These are phyloP conservation scores for Rhabdomys dilectus DNA, from an alignment of 2,113 vertebrate species.

Conservation along the genomic window DNA sequence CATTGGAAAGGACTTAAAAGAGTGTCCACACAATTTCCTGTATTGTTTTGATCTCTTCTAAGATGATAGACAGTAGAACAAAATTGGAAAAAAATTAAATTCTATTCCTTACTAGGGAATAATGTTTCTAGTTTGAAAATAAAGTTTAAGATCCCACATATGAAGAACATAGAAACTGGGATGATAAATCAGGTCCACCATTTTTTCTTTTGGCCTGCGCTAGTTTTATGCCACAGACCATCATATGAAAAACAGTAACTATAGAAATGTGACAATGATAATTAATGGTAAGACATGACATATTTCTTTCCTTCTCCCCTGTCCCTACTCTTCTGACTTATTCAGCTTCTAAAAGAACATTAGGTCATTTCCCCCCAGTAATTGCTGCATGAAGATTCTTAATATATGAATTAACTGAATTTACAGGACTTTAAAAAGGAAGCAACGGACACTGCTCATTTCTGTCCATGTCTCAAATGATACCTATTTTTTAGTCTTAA, in stretches of 20 bases:
- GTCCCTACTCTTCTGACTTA: not conserved
- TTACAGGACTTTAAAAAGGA: conserved; percentile 58
- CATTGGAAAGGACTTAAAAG: conserved; percentile 44
- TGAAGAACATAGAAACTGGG: not conserved
- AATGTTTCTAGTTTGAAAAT: conserved; percentile 42
- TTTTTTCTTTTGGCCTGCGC: not conserved
- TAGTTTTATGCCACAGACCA: not conserved
- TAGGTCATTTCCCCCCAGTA: not conserved
- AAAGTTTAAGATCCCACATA: not conserved
- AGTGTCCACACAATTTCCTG: not conserved
- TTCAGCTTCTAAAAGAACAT: conserved; percentile 49
- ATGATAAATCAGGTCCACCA: not conserved
- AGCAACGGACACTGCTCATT: conserved; percentile 54
- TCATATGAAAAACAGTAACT: conserved; percentile 4
- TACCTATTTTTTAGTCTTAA: conserved; percentile 71
- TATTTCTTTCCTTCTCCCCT: not conserved
- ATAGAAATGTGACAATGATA: not conserved
- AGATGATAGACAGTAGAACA: conserved; percentile 28
- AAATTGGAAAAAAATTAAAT: conserved; percentile 52
- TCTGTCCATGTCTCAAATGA: conserved; percentile 69
- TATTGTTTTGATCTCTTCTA: conserved; percentile 15
- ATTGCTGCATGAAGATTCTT: conserved; percentile 54
- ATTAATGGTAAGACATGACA: not conserved
- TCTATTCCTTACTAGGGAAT: not conserved
- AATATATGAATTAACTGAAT: conserved; percentile 69